Base-by-base conservation (phyloP, 1,140 invertebrate genomes). In the Drosophila lowei region DNA sequence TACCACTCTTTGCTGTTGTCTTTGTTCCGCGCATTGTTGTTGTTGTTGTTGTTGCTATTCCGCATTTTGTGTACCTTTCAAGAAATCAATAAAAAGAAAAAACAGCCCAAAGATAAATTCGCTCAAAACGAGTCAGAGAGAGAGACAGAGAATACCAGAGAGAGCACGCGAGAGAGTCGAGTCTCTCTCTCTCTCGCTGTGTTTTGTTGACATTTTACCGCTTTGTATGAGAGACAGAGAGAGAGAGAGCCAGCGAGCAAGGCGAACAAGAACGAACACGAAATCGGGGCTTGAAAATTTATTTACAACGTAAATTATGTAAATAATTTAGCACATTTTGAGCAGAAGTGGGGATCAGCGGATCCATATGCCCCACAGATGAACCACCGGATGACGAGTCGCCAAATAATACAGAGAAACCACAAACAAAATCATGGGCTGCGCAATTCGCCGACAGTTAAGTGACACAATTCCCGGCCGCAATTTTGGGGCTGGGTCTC, bases 11-110 rank as follows among this genome's bases (percentile, higher is more conserved):
- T 84, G 59, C 75, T 79, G 62, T 68, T 80, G 67, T 42, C 83
- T 88, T 86, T 88, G 83, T 86, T 85, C 81, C 59, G 25, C 49
- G 61, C 60, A 53, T 54, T 73, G 64, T 43, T 49, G 21, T 54
- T 68, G 21, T 54, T 68, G 70, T 72, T 77, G 83, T 89, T 89
- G 85, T 75, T 89, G 80, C 68, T 80, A 78, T 89, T 90, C 11
- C 72, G 83, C 72, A 88, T 90, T 90, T 90, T 90, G 86, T 90
- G 88, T 90, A 90, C 86, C 86, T 90, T 90, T 90, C 83, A 90
- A 90, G 78, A 90, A 90, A 90, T 90, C 86, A 90, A 90, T 90
- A 90, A 90, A 89, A 83, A 68, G 65, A 71, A 77, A 77, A 64
- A 75, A 75, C 56, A 76, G 67, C 62, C 73, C 74, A 79, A 38